A percentile compares a stretch with the other conserved stretches of the same genome.
Evolutionary conservation across 2,888 invertebrate species (phyloP).

Genomic region (Thelaira solivaga): DNA sequence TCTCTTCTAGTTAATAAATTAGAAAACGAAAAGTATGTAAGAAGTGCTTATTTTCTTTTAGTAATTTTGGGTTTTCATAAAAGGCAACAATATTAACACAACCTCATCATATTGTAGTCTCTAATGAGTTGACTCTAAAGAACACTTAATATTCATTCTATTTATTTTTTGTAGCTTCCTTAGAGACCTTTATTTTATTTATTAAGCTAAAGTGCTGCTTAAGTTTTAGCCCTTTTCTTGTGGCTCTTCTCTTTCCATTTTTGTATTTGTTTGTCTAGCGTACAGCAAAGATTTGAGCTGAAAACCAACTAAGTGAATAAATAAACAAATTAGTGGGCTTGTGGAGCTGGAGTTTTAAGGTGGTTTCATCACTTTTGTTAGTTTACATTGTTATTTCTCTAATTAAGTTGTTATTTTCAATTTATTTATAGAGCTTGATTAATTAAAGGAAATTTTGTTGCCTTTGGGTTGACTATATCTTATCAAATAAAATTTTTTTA

Average conservation of each 20-base stretch:
- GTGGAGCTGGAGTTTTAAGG: neutral
- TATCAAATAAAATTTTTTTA: too few species aligned
- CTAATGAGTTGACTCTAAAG: conserved; percentile 57
- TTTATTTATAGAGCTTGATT: too few species aligned
- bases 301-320: conserved; percentile 3
- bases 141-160: conserved; percentile 61
- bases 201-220: neutral
- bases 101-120: conserved; percentile 42
- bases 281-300: neutral
- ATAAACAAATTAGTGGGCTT: conserved; percentile 19
- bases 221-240: conserved; percentile 12
- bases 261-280: neutral
- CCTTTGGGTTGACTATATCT: too few species aligned
- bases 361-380: neutral
- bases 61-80: too few species aligned
- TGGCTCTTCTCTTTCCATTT: too few species aligned
- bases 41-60: neutral
- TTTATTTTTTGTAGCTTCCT: too few species aligned
- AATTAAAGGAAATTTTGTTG: too few species aligned
- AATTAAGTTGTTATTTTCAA: too few species aligned
- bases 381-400: neutral
- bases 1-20: conserved; percentile 53
- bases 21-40: conserved; percentile 38
- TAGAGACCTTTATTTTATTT: conserved; percentile 29
- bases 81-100: conserved; percentile 19